These are phyloP conservation scores for Stomatorhinus walkeri DNA, from an alignment of 2,797 vertebrate species.

Conservation along the genomic window DNA sequence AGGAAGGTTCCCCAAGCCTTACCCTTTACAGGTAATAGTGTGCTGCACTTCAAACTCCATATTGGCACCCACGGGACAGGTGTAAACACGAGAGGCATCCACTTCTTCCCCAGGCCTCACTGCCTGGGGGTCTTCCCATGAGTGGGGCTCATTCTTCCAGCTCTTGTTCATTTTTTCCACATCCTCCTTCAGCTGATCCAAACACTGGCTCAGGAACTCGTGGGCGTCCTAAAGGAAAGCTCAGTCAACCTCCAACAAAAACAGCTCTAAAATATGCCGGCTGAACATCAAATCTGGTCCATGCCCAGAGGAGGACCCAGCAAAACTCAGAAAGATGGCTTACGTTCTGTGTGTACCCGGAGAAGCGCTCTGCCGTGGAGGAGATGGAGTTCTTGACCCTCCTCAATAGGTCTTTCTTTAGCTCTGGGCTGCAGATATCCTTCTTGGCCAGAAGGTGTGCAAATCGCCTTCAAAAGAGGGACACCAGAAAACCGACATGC, in stretches of 20 bases:
- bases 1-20: constrained; percentile 40
- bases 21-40: constrained; percentile 94
- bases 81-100: constrained; percentile 78
- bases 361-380: constrained; percentile 93
- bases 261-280: not conserved
- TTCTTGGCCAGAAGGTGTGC: constrained; percentile 91
- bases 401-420: constrained; percentile 90
- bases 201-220: constrained; percentile 95
- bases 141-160: constrained; percentile 68
- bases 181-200: constrained; percentile 98
- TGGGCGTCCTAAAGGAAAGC: constrained; percentile 78
- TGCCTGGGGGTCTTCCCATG: constrained; percentile 64
- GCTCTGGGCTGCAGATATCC: constrained; percentile 84
- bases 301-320: not conserved
- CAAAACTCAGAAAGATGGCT: constrained; percentile 42
- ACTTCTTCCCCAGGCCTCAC: constrained; percentile 65
- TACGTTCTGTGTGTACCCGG: constrained; percentile 97
- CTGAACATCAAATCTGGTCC: not conserved
- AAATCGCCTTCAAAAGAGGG: constrained; percentile 70
- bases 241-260: not conserved
- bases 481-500: not conserved
- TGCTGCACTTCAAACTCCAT: constrained; percentile 98
- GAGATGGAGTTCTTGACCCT: constrained; percentile 97
- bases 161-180: constrained; percentile 95
- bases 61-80: constrained; percentile 88